Percentiles rank a stretch among this genome's conserved stretches.
These are phyloP conservation scores for Graphium colonna DNA, from an alignment of 2,888 invertebrate genomes.

Conservation along the genomic window DNA sequence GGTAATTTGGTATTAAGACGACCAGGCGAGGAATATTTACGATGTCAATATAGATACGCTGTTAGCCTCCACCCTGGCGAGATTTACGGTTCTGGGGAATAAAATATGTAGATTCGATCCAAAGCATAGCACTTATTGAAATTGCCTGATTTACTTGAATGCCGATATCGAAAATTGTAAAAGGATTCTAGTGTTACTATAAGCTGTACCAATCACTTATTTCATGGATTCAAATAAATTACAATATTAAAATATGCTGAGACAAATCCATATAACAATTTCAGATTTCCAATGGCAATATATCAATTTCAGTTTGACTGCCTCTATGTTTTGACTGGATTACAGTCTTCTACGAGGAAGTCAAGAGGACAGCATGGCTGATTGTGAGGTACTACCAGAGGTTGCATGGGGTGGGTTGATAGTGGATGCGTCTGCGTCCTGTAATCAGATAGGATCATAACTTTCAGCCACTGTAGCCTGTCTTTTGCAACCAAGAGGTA, in stretches of 20 bases:
- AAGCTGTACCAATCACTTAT: neutral
- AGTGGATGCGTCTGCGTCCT: no score
- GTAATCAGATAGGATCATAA: no score
- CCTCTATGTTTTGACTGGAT: no score
- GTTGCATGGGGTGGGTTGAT: no score
- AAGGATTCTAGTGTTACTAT: slow-evolving; percentile 31
- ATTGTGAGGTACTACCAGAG: no score
- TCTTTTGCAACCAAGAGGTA: no score
- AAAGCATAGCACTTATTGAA: slow-evolving; percentile 71
- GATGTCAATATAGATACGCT: slow-evolving; percentile 58
- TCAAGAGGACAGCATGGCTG: no score
- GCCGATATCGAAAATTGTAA: slow-evolving; percentile 40
- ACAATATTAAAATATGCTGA: neutral
- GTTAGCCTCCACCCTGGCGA: slow-evolving; percentile 42
- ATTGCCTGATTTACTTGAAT: slow-evolving; percentile 75
- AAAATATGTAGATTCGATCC: slow-evolving; percentile 71
- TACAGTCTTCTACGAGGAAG: no score
- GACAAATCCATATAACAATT: no score
- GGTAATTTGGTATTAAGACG: slow-evolving; percentile 44
- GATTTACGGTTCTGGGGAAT: slow-evolving; percentile 57
- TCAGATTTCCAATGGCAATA: no score
- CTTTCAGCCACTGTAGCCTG: no score
- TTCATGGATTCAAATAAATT: neutral
- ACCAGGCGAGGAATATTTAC: slow-evolving; percentile 53
- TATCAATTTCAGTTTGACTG: no score